Conservation (phyloP, 30 jellyfish, hydroid and myxozoan genomes). For the Chrysaora quinquecirrha region DNA sequence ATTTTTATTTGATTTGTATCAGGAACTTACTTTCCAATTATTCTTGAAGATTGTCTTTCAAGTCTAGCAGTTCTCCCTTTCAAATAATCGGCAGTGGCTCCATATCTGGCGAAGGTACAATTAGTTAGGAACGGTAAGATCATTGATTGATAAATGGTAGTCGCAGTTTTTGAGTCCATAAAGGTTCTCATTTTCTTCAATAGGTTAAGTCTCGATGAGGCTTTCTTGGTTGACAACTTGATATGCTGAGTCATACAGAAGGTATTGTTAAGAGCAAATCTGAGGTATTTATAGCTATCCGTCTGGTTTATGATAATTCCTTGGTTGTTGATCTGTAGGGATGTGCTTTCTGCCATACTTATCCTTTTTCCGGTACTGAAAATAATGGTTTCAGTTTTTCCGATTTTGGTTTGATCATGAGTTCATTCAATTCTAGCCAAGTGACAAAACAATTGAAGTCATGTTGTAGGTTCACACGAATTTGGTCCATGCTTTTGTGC, state of each 20-base stretch:
- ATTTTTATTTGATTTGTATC: not conserved
- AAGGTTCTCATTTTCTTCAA: constrained; percentile 44
- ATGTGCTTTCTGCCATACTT: constrained; percentile 45
- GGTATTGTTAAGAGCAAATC: constrained; percentile 13
- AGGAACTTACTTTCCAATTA: not conserved
- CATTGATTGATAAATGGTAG: no score
- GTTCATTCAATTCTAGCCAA: constrained; percentile 53
- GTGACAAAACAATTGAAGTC: constrained; percentile 31
- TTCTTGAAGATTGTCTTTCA: not conserved
- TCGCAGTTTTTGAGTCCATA: constrained; percentile 17
- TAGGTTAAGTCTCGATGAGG: constrained; percentile 26
- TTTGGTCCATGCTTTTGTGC: constrained; percentile 35
- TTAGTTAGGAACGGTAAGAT: no score
- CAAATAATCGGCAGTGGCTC: constrained; percentile 13
- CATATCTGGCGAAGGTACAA: no score
- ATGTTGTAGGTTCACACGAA: constrained; percentile 16
- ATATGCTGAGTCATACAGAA: constrained; percentile 39
- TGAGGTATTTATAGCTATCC: constrained; percentile 24
- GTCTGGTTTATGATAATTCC: constrained; percentile 41
- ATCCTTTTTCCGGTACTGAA: constrained; percentile 53
- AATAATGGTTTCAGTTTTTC: constrained; percentile 58
- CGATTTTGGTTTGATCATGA: constrained; percentile 37
- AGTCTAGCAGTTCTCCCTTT: no score
- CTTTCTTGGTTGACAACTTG: constrained; percentile 40
- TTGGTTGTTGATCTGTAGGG: constrained; percentile 27